A percentile compares a stretch with the other conserved stretches of the same genome.
phyloP scores from a whole-genome alignment of 2,888 invertebrate genomes.

The Tortricodes alternella region DNA sequence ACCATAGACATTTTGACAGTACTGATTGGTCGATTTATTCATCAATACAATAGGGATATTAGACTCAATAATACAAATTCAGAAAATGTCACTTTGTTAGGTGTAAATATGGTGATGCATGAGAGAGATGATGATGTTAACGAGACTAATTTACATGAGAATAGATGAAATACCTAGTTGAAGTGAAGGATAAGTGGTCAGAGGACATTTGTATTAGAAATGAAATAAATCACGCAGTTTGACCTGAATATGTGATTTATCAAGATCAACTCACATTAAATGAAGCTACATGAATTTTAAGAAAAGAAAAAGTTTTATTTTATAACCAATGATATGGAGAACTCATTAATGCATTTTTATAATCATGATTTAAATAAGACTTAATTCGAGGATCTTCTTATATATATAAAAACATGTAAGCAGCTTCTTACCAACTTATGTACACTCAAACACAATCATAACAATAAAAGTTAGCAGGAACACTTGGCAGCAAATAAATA shows the following conservation, averaged over 20 bases:
- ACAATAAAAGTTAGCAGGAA: conserved; percentile 20
- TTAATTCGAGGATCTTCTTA: too few species aligned
- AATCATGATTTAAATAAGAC: too few species aligned
- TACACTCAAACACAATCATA: background rate
- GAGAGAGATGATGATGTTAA: conserved; percentile 5
- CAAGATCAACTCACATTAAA: background rate
- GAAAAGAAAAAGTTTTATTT: too few species aligned
- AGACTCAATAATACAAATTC: conserved; percentile 44
- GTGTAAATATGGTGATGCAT: conserved; percentile 37
- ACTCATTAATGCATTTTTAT: too few species aligned
- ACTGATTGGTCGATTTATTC: conserved; percentile 57
- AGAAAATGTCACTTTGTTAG: conserved; percentile 29
- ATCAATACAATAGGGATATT: conserved; percentile 55
- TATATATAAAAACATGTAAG: background rate
- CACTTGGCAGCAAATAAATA: conserved; percentile 20
- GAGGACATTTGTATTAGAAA: conserved; percentile 10
- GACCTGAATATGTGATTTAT: background rate
- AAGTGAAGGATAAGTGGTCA: conserved; percentile 8
- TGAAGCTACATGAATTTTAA: too few species aligned
- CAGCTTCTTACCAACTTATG: background rate
- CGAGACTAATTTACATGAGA: conserved; percentile 16
- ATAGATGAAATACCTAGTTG: background rate
- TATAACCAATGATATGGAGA: too few species aligned
- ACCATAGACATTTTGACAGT: conserved; percentile 54
- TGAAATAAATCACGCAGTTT: conserved; percentile 1